Evolutionary conservation across 2,888 invertebrate genomes (phyloP).

Genomic region (Punctoribates punctum): DNA sequence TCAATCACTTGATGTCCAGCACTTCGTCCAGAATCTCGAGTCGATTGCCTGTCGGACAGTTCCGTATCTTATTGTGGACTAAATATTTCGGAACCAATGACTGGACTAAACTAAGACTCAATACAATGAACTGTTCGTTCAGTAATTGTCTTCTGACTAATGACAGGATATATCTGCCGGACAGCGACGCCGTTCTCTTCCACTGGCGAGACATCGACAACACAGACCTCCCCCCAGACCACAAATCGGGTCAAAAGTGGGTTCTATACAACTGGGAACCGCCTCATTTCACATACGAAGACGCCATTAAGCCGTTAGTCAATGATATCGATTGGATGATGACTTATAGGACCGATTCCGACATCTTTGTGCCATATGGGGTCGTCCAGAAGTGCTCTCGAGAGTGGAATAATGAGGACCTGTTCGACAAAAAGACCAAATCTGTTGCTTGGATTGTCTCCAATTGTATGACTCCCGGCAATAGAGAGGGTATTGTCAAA

Average conservation of each 20-base stretch:
- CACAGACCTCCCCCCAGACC: constrained; percentile 40
- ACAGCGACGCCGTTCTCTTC: constrained; percentile 46
- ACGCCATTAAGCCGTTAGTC: not conserved
- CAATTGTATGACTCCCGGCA: constrained; percentile 44
- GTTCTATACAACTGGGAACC: constrained; percentile 46
- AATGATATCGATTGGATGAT: constrained; percentile 47
- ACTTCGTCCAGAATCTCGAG: too few species aligned
- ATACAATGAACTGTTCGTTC: not conserved
- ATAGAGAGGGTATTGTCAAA: constrained; percentile 44
- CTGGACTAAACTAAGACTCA: not conserved
- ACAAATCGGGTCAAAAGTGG: constrained; percentile 43
- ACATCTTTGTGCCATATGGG: constrained; percentile 45
- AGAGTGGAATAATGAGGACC: not conserved
- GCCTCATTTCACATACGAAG: constrained; percentile 24
- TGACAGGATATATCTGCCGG: constrained; percentile 39
- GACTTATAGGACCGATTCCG: constrained; percentile 45
- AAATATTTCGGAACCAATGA: not conserved
- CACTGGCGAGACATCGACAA: constrained; percentile 45
- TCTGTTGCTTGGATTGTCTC: constrained; percentile 44
- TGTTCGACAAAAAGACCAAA: not conserved
- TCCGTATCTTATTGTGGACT: constrained; percentile 18
- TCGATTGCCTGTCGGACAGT: not conserved
- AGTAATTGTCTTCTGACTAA: constrained; percentile 42
- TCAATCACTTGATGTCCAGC: too few species aligned
- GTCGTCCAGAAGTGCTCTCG: constrained; percentile 8